phyloP scores from a whole-genome alignment of 2,113 vertebrate genomes.

The Lepisosteus oculatus region DNA sequence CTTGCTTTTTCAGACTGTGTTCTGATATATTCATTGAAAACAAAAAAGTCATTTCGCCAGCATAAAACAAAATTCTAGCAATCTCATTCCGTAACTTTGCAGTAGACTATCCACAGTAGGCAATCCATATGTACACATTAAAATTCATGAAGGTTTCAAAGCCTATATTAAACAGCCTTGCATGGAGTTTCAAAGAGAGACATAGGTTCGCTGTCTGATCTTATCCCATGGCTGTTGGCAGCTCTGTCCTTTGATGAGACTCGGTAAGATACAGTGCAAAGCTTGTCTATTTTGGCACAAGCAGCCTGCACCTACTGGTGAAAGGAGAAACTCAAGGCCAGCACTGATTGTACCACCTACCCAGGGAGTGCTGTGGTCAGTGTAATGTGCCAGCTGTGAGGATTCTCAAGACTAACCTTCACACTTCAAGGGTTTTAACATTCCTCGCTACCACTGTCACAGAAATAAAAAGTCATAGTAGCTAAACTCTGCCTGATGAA shows the following conservation, averaged over 20 bases:
- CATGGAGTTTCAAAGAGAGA: not conserved
- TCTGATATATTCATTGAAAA: conserved; percentile 66
- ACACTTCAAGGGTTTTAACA: conserved; percentile 5
- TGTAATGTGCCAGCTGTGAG: not conserved
- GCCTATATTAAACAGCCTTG: conserved; percentile 41
- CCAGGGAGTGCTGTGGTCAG: not conserved
- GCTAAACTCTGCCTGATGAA: no score
- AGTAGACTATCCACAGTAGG: conserved; percentile 46
- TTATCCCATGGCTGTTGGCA: not conserved
- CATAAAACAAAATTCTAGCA: conserved; percentile 42
- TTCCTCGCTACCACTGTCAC: not conserved
- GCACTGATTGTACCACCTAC: not conserved
- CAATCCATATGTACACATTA: conserved; percentile 52
- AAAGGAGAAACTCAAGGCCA: not conserved
- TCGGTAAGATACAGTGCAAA: not conserved
- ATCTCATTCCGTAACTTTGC: conserved; percentile 44
- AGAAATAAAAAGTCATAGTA: not conserved
- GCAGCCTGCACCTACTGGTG: not conserved
- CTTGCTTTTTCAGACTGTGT: conserved; percentile 22
- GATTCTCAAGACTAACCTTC: not conserved
- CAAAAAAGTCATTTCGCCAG: conserved; percentile 49
- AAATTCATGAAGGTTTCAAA: conserved; percentile 55
- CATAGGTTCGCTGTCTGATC: not conserved
- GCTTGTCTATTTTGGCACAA: conserved; percentile 7
- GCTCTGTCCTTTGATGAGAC: not conserved